Conservation (phyloP, 2,797 vertebrate genomes). For the Alectoris magna region DNA sequence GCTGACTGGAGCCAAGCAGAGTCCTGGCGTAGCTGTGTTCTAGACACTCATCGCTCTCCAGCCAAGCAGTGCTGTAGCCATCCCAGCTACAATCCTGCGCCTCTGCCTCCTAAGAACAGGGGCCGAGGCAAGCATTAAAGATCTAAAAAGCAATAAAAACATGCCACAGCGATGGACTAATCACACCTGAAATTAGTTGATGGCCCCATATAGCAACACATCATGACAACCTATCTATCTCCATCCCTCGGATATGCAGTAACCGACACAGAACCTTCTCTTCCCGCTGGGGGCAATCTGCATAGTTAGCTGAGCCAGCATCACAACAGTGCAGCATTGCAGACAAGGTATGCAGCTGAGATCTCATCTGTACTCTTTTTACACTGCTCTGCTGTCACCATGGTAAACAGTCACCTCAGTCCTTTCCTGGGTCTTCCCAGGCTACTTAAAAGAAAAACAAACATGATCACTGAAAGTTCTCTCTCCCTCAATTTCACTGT, state of each 20-base stretch:
- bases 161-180: not conserved
- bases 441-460: not conserved
- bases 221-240: not conserved
- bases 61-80: not conserved
- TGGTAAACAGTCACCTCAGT: not conserved
- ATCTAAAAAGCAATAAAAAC: slow-evolving; percentile 14
- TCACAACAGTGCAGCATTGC: not conserved
- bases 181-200: not conserved
- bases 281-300: not conserved
- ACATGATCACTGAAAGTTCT: not conserved
- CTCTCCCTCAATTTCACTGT: not conserved
- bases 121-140: not conserved
- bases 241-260: not conserved
- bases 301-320: not conserved
- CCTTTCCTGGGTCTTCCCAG: not conserved
- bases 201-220: not conserved
- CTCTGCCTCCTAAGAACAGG: not conserved
- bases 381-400: not conserved
- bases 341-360: not conserved
- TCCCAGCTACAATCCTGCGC: not conserved
- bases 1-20: not conserved
- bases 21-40: slow-evolving; percentile 45
- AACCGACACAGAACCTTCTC: not conserved
- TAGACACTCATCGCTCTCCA: slow-evolving; percentile 20
- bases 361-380: not conserved